A percentile compares a stretch with the other conserved stretches of the same genome.
phyloP scores from a whole-genome alignment of 2,888 invertebrate genomes.

The Lacanobia wlatinum region DNA sequence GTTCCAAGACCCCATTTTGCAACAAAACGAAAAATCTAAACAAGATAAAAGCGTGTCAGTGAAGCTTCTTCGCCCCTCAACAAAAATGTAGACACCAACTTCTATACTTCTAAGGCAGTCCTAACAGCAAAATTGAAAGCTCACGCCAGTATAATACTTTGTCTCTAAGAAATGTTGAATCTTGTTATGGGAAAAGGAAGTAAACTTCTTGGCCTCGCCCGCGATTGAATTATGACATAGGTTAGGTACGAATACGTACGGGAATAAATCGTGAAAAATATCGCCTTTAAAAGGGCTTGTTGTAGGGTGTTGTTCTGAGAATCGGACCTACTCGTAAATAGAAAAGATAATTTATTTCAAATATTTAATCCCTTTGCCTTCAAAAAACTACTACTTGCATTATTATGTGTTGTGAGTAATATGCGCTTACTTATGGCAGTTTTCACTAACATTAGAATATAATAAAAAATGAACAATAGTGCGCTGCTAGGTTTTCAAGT shows the following conservation, averaged over 20 bases:
- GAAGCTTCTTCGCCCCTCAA: slow-evolving; percentile 4
- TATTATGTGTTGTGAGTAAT: no score
- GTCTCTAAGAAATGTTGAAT: slow-evolving; percentile 8
- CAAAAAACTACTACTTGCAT: no score
- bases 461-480: no score
- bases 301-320: no score
- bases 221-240: neutral
- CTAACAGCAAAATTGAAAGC: slow-evolving; percentile 25
- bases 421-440: no score
- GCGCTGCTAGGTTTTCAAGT: no score
- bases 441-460: no score
- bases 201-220: slow-evolving; percentile 12
- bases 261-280: neutral
- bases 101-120: neutral
- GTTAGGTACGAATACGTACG: neutral
- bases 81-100: neutral
- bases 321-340: no score
- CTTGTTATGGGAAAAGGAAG: neutral
- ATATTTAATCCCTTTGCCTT: no score
- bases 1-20: slow-evolving; percentile 24
- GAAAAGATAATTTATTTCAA: no score
- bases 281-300: neutral
- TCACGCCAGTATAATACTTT: neutral
- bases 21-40: slow-evolving; percentile 22
- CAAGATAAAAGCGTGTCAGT: slow-evolving; percentile 35